A percentile compares a stretch with the other conserved stretches of the same genome.
phyloP scores from a whole-genome alignment of 1,140 invertebrate species.

The Achroia grisella region DNA sequence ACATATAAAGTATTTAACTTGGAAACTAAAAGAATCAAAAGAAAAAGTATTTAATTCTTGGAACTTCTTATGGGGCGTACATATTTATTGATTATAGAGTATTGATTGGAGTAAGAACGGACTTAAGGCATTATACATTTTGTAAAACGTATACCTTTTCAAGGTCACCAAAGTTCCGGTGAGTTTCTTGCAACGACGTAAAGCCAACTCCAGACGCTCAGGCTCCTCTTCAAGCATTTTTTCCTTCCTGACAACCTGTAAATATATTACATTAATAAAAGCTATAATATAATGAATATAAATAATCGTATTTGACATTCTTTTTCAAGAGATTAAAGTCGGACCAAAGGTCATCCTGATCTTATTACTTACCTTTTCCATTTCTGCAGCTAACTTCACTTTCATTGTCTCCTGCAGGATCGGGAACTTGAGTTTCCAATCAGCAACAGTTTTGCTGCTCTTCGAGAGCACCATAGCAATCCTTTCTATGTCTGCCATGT shows the following conservation, averaged over 20 bases:
- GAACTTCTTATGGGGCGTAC: no score
- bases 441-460: conserved; percentile 93
- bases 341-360: conserved; percentile 1
- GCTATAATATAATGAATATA: no score
- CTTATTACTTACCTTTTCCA: conserved; percentile 83
- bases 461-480: conserved; percentile 90
- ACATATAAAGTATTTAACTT: no score
- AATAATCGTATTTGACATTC: no score
- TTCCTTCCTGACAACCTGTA: conserved; percentile 89
- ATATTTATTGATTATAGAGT: no score
- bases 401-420: conserved; percentile 92
- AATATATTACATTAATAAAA: neutral
- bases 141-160: conserved; percentile 83
- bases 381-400: conserved; percentile 89
- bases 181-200: conserved; percentile 95
- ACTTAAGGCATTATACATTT: no score
- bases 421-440: conserved; percentile 94
- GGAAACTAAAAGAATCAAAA: no score
- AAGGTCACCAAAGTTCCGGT: conserved; percentile 96
- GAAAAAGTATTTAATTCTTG: no score
- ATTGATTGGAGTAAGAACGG: no score
- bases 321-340: no score
- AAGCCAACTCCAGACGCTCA: conserved; percentile 90
- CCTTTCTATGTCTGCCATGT: conserved; percentile 97
- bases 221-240: conserved; percentile 98